A percentile compares a stretch with the other conserved stretches of the same genome.
phyloP scores from a whole-genome alignment of 2,797 vertebrate genomes.

The Xenentodon cancila region DNA sequence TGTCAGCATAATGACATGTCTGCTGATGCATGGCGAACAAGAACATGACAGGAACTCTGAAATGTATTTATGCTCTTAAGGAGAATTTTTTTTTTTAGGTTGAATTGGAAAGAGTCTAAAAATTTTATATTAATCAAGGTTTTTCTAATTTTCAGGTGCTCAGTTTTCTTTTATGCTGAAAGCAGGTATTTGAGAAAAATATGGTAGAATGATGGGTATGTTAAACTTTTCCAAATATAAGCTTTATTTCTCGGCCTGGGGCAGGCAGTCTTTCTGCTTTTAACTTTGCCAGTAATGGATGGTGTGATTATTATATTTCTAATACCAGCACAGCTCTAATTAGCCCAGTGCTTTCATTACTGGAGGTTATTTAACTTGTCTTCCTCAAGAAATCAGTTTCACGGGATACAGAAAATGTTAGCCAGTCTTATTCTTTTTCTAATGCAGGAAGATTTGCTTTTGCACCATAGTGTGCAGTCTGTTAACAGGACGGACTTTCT shows the following conservation, averaged over 20 bases:
- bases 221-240: constrained; percentile 19
- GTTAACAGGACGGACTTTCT: constrained; percentile 20
- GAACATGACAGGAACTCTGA: no score
- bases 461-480: neutral
- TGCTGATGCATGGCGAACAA: neutral
- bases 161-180: no score
- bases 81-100: no score
- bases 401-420: neutral
- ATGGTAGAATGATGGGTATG: neutral
- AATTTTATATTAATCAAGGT: neutral
- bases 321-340: constrained; percentile 25
- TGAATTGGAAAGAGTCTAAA: neutral
- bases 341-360: constrained; percentile 28
- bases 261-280: constrained; percentile 3
- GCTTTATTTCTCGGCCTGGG: constrained; percentile 9
- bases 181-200: no score
- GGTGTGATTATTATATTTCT: constrained; percentile 27
- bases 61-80: no score
- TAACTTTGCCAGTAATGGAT: constrained; percentile 25
- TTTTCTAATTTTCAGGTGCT: neutral
- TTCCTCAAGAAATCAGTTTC: constrained; percentile 1
- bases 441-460: constrained; percentile 5
- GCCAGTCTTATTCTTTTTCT: neutral
- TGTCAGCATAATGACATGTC: no score
- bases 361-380: constrained; percentile 53